Conservation (phyloP, 2,888 invertebrate species). For the Antheraea yamamai region DNA sequence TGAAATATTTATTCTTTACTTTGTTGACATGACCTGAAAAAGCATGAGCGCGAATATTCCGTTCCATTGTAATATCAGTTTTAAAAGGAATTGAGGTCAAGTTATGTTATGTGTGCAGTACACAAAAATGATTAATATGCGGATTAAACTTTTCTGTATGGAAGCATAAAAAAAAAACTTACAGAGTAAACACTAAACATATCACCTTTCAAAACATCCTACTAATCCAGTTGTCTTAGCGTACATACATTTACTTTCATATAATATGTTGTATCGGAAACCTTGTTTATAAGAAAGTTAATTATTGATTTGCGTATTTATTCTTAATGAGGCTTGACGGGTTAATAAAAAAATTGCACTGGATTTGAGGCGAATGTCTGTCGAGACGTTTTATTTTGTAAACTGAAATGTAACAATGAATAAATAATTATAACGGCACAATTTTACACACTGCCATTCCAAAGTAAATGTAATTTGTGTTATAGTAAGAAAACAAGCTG, state of each 20-base stretch:
- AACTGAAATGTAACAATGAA: background rate
- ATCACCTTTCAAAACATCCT: background rate
- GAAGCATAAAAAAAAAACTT: background rate
- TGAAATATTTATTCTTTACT: background rate
- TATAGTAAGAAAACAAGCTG: too few species aligned
- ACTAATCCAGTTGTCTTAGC: background rate
- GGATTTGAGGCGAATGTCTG: background rate
- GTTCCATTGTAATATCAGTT: background rate
- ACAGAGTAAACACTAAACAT: background rate
- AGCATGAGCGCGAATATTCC: background rate
- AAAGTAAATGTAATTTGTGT: too few species aligned
- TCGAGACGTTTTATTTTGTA: background rate
- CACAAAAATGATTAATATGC: background rate
- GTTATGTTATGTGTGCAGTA: background rate
- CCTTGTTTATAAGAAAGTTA: background rate
- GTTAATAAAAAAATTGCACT: background rate
- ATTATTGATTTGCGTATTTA: background rate
- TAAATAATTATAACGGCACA: too few species aligned
- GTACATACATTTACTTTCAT: background rate
- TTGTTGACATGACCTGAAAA: background rate
- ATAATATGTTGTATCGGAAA: background rate
- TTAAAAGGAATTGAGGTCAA: background rate
- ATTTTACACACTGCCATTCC: too few species aligned
- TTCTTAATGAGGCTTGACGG: background rate
- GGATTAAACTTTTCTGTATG: background rate